Evolutionary conservation across 2,888 invertebrate genomes (phyloP).

Genomic region (Tiliacea citrago): DNA sequence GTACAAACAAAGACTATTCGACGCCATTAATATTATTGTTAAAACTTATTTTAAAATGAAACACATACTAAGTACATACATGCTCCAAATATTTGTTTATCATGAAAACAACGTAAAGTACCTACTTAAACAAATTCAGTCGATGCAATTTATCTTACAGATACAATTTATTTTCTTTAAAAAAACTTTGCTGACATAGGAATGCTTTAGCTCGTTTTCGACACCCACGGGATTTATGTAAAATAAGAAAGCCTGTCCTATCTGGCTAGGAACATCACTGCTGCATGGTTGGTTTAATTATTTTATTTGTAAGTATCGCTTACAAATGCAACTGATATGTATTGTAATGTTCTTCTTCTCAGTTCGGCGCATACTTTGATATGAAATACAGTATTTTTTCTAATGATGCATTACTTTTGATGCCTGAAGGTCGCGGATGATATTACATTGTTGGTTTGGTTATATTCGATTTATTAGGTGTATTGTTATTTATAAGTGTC

Average conservation of each 20-base stretch:
- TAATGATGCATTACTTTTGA: conserved; percentile 4
- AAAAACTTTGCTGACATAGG: background rate
- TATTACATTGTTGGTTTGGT: conserved; percentile 30
- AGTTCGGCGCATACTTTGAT: conserved; percentile 28
- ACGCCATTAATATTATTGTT: too few relatives aligned
- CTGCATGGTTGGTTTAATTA: background rate
- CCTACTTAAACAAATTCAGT: too few relatives aligned
- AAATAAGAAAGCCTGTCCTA: background rate
- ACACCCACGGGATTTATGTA: conserved; percentile 26
- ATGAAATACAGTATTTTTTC: conserved; percentile 43
- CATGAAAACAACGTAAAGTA: too few relatives aligned
- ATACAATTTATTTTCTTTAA: background rate
- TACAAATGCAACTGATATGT: conserved; percentile 27
- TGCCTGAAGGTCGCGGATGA: conserved; percentile 39
- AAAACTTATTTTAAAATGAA: too few relatives aligned
- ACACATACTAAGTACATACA: too few relatives aligned
- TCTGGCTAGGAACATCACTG: background rate
- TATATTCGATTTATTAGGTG: conserved; percentile 6
- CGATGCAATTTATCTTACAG: too few relatives aligned
- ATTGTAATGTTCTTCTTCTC: conserved; percentile 5
- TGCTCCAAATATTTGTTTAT: too few relatives aligned
- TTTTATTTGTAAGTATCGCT: conserved; percentile 29
- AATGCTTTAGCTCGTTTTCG: conserved; percentile 11
- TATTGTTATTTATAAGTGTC: conserved; percentile 26
- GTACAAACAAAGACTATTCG: too few relatives aligned